Percentiles rank a stretch among this genome's conserved stretches.
Evolutionary conservation across 2,888 invertebrate genomes (phyloP).

Genomic region (Abrostola tripartita): DNA sequence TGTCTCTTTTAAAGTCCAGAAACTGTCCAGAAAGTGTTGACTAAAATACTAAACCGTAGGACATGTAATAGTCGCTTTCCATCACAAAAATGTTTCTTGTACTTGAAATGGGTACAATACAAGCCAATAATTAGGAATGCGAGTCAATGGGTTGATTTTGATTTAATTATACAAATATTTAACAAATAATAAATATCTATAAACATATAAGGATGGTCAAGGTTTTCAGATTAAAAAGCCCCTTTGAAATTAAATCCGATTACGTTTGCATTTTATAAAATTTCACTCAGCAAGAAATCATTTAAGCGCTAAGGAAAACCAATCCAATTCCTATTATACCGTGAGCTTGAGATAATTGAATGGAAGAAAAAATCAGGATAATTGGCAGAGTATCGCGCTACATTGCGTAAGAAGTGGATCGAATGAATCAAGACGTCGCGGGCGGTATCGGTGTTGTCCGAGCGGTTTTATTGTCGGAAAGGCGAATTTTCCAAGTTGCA

Average conservation of each 20-base stretch:
- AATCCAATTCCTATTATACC: slow-evolving; percentile 4
- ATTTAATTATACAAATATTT: too few relatives aligned
- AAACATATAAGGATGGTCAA: too few relatives aligned
- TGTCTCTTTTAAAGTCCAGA: too few relatives aligned
- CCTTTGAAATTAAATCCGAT: not conserved
- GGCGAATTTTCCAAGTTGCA: slow-evolving; percentile 71
- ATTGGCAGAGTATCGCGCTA: not conserved
- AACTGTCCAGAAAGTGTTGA: too few relatives aligned
- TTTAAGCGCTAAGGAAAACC: not conserved
- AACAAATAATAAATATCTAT: too few relatives aligned
- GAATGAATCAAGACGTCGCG: slow-evolving; percentile 1
- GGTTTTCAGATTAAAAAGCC: not conserved
- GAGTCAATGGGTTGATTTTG: too few relatives aligned
- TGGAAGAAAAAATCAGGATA: slow-evolving; percentile 6
- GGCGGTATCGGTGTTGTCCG: slow-evolving; percentile 31
- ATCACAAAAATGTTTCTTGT: too few relatives aligned
- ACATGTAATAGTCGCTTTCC: too few relatives aligned
- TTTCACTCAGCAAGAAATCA: not conserved
- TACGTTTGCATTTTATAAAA: not conserved
- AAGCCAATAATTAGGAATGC: too few relatives aligned
- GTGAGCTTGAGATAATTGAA: slow-evolving; percentile 13
- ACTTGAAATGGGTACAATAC: too few relatives aligned
- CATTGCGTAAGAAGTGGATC: slow-evolving; percentile 13
- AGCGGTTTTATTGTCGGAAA: slow-evolving; percentile 46
- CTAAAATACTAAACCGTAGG: too few relatives aligned